phyloP scores from a whole-genome alignment of 2,113 vertebrate genomes.

The Lates calcarifer region DNA sequence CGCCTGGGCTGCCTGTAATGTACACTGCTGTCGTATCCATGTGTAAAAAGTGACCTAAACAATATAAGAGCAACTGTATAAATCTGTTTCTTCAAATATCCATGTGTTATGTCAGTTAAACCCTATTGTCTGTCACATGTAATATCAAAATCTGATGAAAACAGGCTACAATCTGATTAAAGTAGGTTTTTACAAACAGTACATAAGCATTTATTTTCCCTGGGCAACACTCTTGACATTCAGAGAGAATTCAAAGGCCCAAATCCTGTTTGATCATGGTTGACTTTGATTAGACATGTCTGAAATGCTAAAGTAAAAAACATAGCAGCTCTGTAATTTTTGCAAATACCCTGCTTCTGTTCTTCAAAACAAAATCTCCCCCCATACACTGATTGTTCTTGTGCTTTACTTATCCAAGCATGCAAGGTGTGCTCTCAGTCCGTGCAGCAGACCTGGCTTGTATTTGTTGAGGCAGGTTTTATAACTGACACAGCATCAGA shows the following conservation, averaged over 20 bases:
- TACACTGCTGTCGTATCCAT: neutral
- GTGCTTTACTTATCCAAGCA: constrained; percentile 42
- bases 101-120: neutral
- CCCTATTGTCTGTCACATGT: neutral
- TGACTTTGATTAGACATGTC: constrained; percentile 56
- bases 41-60: constrained; percentile 3
- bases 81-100: neutral
- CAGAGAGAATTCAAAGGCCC: neutral
- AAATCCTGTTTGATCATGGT: constrained; percentile 46
- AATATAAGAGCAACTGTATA: neutral
- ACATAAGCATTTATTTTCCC: neutral
- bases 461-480: constrained; percentile 77
- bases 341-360: constrained; percentile 5
- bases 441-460: constrained; percentile 48
- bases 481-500: constrained; percentile 77
- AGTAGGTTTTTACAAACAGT: neutral
- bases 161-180: neutral
- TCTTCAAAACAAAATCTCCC: constrained; percentile 30
- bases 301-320: neutral
- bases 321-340: constrained; percentile 35
- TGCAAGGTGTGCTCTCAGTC: constrained; percentile 56
- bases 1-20: neutral
- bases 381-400: constrained; percentile 16
- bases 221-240: neutral
- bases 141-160: neutral